Evolutionary conservation across 1,140 invertebrate genomes (phyloP), one percentile per base, ranked within the genome.

Genomic region (Propsilocerus akamusi): DNA sequence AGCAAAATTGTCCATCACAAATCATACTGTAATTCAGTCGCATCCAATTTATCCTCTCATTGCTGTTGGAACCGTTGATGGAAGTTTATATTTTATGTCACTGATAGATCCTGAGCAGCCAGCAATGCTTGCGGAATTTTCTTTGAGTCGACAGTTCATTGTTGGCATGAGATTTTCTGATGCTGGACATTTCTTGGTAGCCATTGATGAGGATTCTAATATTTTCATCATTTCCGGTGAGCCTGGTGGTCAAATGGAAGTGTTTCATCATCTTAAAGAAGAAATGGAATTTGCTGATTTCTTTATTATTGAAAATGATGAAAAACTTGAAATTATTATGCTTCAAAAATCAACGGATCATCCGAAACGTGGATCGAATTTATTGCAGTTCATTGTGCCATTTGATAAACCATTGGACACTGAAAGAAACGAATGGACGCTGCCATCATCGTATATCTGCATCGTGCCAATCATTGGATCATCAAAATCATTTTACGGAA

Each of bases 181-280:
- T 41, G 14, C 17, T 41, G 34, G 34, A 20, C 17, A 41, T 41
- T 41, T 17, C 17, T 17, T 41, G 17, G 22, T 41, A 7, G 17
- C 14, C 10, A 41, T 17, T 41, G 34, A 41, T 41, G 34, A 7
- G 8, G 34, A 41, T 5, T 14, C 4, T 3, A 41, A 41, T 41
- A 14, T 20, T 20, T 41, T 41, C 11, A 17, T 41, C 17, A 41
- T 41, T 20, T 20, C 34, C 17, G 17, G 34, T 10, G 8, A n/a
- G 17, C 34, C 34, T 20, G 34, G 34, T 8, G 10, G 14, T 41
- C n/a, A 41, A 20, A 41, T 41, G 34, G 22, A 14, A 17, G 34
- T 41, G 6, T 41, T 41, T 8, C 34, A 41, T 41, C 34, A 41
- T 41, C 22, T 41, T 41, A 41, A 41, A 41, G 34, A 41, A 17